These are phyloP conservation scores for Eristalis arbustorum DNA, from an alignment of 2,888 invertebrate species.

Conservation along the genomic window DNA sequence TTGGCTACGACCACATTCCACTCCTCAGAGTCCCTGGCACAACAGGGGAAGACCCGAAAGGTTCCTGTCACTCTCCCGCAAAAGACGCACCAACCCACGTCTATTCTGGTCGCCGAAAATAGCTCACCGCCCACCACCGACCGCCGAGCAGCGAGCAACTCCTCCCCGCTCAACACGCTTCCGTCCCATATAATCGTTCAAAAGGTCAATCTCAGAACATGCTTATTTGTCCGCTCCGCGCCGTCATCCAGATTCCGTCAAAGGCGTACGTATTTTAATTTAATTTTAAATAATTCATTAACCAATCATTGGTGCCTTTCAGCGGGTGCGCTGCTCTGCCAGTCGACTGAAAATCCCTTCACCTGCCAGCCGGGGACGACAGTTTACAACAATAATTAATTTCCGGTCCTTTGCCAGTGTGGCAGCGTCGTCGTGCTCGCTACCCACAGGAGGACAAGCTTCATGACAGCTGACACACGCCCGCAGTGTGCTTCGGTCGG, in stretches of 20 bases:
- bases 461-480: slow-evolving; percentile 57
- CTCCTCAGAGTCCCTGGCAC: too few species aligned
- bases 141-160: too few species aligned
- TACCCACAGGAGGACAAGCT: slow-evolving; percentile 39
- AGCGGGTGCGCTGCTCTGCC: not conserved
- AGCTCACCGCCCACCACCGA: too few species aligned
- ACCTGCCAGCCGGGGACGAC: not conserved
- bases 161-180: not conserved
- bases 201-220: not conserved
- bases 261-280: not conserved
- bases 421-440: not conserved
- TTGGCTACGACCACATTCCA: too few species aligned
- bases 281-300: not conserved
- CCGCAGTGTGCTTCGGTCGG: not conserved
- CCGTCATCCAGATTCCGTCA: not conserved
- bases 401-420: not conserved
- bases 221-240: not conserved
- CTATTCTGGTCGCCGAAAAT: too few species aligned
- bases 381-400: slow-evolving; percentile 1
- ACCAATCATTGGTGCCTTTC: not conserved
- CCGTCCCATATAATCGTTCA: not conserved
- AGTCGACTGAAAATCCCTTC: not conserved
- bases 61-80: too few species aligned
- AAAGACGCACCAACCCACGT: too few species aligned
- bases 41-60: too few species aligned